Evolutionary conservation across 2,113 vertebrate genomes (phyloP).

Genomic region (Promerops cafer): DNA sequence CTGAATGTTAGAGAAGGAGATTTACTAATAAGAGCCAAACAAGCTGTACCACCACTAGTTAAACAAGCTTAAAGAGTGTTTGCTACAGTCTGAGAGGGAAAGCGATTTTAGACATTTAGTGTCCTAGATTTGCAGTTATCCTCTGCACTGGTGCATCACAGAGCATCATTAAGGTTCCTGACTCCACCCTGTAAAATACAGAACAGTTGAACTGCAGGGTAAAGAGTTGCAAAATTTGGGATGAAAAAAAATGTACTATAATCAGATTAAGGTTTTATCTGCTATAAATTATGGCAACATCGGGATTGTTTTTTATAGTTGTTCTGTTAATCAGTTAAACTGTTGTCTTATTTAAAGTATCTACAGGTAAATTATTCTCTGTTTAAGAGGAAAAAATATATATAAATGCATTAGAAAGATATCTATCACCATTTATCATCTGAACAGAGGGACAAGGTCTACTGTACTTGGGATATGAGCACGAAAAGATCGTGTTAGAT

Average conservation of each 20-base stretch:
- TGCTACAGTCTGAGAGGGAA: not conserved
- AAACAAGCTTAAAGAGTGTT: not conserved
- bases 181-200: slow-evolving; percentile 35
- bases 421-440: slow-evolving; percentile 52
- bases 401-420: slow-evolving; percentile 44
- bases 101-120: slow-evolving; percentile 32
- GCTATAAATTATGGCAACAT: not conserved
- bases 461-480: not conserved
- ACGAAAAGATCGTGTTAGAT: not conserved
- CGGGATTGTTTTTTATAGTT: not conserved
- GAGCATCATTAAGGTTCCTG: slow-evolving; percentile 33
- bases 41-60: not conserved
- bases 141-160: slow-evolving; percentile 16
- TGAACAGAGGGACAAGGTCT: slow-evolving; percentile 31
- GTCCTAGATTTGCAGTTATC: slow-evolving; percentile 56
- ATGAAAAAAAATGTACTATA: slow-evolving; percentile 22
- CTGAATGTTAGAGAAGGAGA: not conserved
- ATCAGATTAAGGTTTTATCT: not conserved
- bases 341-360: slow-evolving; percentile 33
- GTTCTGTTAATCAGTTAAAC: not conserved
- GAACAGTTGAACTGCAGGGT: not conserved
- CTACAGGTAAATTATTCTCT: slow-evolving; percentile 19
- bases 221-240: slow-evolving; percentile 27
- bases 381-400: not conserved
- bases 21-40: not conserved